Evolutionary conservation across 2,797 vertebrate genomes (phyloP), one percentile per base, ranked within the genome.

Genomic region (Anas acuta): DNA sequence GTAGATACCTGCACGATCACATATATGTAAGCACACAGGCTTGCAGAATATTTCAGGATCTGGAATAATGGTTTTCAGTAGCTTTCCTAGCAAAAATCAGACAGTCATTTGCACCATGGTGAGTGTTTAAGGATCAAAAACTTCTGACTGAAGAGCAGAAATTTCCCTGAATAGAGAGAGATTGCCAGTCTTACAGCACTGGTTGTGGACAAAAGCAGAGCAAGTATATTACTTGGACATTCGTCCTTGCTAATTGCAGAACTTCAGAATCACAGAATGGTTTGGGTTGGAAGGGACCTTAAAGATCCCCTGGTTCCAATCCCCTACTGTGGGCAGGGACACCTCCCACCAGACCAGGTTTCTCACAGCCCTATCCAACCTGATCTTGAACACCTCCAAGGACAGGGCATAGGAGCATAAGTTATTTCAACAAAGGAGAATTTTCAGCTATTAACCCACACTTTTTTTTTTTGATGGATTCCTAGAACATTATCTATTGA

Each of bases 401-500:
- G 13, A 25, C 1, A 5, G 23, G 13, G 23, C 23, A 25, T 25
- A 23, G 23, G 49, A 47, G 13, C 49, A 25, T 51, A 51, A 51
- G 23, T 5, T 69, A 11, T 81, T 57, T 67, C 74, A 72, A 49
- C 28, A 84, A 65, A 81, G n/a, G 25, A 84, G 13, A 13, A 72
- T 86, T 87, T 93, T 45, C 45, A 22, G 4, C 22, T 84, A 51
- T 35, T 37, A 73, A 73, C 18, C 9, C 4, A 4, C 58, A 45
- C 4, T 1, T 6, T 69, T 56, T 35, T 43, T 18, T 43, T 43
- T 43, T 43, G 2, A 41, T 0, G 0, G 32, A 20, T 39, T 26
- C 33, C 41, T 30, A 56, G 28, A 75, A 54, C 19, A 33, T 1
- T 57, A 6, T 14, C 4, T 15, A 16, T 15, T 62, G 32, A 23